phyloP scores from a whole-genome alignment of 2,113 vertebrate species.

The Zosterops borbonicus region DNA sequence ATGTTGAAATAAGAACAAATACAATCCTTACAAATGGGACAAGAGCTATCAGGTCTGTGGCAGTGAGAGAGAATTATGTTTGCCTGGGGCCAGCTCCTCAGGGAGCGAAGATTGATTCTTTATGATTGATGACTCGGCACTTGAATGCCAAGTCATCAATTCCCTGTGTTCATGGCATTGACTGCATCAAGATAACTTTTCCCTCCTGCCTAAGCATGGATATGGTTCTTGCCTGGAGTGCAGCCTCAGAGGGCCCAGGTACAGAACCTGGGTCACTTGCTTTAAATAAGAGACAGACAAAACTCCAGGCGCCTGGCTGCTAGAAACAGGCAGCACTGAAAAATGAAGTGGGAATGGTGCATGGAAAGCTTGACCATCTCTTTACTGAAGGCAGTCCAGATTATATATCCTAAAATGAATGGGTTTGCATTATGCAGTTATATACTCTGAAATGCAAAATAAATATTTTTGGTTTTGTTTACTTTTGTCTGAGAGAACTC shows the following conservation, averaged over 20 bases:
- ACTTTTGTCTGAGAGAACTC: background rate
- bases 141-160: constrained; percentile 81
- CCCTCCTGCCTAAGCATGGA: constrained; percentile 57
- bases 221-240: constrained; percentile 30
- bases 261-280: background rate
- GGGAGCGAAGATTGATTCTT: constrained; percentile 79
- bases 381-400: background rate
- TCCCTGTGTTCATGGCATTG: constrained; percentile 70
- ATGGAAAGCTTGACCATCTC: background rate
- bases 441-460: background rate
- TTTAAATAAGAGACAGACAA: constrained; percentile 21
- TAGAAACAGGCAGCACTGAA: background rate
- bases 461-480: background rate
- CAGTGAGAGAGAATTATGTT: constrained; percentile 79
- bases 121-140: constrained; percentile 79
- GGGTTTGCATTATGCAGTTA: background rate
- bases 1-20: constrained; percentile 78
- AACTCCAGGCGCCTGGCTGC: background rate
- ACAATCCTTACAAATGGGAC: constrained; percentile 75
- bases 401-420: background rate
- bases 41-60: constrained; percentile 74
- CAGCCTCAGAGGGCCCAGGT: constrained; percentile 43
- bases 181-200: constrained; percentile 80
- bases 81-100: constrained; percentile 72
- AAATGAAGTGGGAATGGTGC: background rate